These are phyloP conservation scores for Troides helena DNA, from an alignment of 2,888 invertebrate species.

Conservation along the genomic window DNA sequence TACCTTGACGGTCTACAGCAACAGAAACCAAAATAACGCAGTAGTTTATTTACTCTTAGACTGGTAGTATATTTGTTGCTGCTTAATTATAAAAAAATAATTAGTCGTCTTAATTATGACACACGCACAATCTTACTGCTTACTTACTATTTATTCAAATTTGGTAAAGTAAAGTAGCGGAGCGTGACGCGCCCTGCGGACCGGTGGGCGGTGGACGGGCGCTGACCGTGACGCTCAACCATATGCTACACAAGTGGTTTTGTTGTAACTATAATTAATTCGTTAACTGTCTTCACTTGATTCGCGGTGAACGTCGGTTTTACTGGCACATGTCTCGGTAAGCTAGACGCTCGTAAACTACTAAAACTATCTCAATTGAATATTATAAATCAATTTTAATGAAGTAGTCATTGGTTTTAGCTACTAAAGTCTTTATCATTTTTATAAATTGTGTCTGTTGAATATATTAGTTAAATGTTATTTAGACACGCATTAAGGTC, in stretches of 20 bases:
- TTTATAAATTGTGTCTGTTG: neutral
- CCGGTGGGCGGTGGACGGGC: slow-evolving; percentile 40
- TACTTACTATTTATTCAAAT: slow-evolving; percentile 34
- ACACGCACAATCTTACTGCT: slow-evolving; percentile 12
- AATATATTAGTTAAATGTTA: neutral
- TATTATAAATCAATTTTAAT: neutral
- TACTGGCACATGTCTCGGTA: slow-evolving; percentile 14
- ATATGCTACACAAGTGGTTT: slow-evolving; percentile 38
- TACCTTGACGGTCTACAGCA: too few relatives aligned
- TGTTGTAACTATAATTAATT: slow-evolving; percentile 16
- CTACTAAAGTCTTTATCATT: neutral
- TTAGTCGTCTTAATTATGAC: neutral
- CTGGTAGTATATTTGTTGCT: neutral
- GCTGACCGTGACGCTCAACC: slow-evolving; percentile 47
- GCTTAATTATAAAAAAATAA: neutral
- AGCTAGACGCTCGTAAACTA: neutral
- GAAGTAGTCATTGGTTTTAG: neutral
- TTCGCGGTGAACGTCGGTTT: neutral
- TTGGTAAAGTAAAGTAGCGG: slow-evolving; percentile 37
- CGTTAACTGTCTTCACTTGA: slow-evolving; percentile 22
- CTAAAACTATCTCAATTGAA: slow-evolving; percentile 14
- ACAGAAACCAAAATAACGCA: too few relatives aligned
- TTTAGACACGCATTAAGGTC: too few relatives aligned
- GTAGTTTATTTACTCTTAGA: too few relatives aligned
- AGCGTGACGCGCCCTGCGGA: slow-evolving; percentile 39